phyloP scores from a whole-genome alignment of 2,888 invertebrate genomes.

The Trachelus troglodyta region DNA sequence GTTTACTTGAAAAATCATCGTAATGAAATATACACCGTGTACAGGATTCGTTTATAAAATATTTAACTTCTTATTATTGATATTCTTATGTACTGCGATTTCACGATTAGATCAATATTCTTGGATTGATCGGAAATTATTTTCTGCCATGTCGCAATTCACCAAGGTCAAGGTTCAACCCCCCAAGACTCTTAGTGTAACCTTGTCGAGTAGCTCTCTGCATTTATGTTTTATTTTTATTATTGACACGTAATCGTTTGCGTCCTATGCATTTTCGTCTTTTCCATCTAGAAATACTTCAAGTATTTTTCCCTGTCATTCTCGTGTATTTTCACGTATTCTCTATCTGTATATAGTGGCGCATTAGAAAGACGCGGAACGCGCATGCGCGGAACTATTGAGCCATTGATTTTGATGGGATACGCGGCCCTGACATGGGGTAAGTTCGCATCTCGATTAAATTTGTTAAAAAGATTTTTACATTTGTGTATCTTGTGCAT shows the following conservation, averaged over 20 bases:
- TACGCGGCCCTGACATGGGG: constrained; percentile 60
- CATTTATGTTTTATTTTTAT: neutral
- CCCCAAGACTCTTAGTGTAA: neutral
- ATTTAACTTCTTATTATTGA: neutral
- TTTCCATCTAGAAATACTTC: neutral
- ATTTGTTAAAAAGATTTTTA: constrained; percentile 27
- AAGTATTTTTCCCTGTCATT: constrained; percentile 5
- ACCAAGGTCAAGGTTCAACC: constrained; percentile 42
- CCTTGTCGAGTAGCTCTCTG: neutral
- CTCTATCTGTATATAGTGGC: constrained; percentile 8
- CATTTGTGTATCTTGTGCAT: neutral
- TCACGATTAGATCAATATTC: neutral
- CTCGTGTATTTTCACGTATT: constrained; percentile 37
- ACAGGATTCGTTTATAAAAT: neutral
- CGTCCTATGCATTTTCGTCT: neutral
- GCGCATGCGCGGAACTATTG: constrained; percentile 61
- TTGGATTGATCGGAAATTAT: neutral
- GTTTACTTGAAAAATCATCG: neutral
- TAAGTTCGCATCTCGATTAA: constrained; percentile 49
- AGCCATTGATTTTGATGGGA: constrained; percentile 51
- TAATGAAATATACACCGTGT: neutral
- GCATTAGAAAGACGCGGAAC: constrained; percentile 18
- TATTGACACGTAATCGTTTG: neutral
- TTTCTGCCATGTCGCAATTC: constrained; percentile 18
- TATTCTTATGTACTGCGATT: neutral